These are phyloP conservation scores for Myotis yumanensis DNA, from an alignment of 2,113 vertebrate genomes.

Conservation along the genomic window DNA sequence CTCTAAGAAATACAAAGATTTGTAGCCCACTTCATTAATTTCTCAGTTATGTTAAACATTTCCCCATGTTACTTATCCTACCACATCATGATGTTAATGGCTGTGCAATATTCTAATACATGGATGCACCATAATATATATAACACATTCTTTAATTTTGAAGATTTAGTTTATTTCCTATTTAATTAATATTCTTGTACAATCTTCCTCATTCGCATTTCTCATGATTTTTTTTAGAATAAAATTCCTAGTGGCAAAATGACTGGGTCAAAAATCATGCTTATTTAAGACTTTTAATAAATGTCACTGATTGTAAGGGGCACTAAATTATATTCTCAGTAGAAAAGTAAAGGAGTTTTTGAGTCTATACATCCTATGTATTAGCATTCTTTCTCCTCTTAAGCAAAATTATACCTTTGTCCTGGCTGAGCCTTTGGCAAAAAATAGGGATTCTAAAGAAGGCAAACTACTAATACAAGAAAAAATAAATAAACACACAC, in stretches of 20 bases:
- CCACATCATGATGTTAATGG: background rate
- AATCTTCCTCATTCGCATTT: background rate
- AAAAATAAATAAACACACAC: background rate
- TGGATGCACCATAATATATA: background rate
- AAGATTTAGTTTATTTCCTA: constrained; percentile 11
- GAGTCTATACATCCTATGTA: background rate
- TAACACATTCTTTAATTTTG: background rate
- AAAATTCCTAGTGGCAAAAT: background rate
- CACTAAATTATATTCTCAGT: background rate
- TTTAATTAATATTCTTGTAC: background rate
- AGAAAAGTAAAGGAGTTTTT: background rate
- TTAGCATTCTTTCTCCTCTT: background rate
- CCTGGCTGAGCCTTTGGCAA: background rate
- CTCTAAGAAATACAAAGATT: background rate
- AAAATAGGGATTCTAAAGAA: background rate
- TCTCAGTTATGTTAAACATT: background rate
- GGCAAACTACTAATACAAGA: constrained; percentile 7
- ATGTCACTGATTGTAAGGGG: background rate
- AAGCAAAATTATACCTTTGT: background rate
- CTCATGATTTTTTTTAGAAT: constrained; percentile 12
- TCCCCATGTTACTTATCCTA: background rate
- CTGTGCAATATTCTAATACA: background rate
- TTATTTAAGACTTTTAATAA: background rate
- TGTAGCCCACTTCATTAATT: background rate
- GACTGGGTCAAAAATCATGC: background rate